Evolutionary conservation across 1,140 invertebrate genomes (phyloP).

Genomic region (Lerema accius): DNA sequence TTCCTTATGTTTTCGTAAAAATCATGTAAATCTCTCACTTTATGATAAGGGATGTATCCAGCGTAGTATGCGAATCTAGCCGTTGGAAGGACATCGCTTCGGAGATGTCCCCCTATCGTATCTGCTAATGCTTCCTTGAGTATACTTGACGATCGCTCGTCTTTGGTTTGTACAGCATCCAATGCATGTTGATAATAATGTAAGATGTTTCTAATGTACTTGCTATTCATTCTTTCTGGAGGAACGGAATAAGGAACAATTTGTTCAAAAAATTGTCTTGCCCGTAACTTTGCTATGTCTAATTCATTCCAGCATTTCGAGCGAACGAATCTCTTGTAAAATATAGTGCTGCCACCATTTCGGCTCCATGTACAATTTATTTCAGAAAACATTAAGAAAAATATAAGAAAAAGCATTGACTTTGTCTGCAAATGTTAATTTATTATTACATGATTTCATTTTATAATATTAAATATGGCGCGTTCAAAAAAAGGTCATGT

Average conservation of each 20-base stretch:
- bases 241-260: conserved; percentile 59
- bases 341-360: conserved; percentile 68
- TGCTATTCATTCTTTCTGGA: conserved; percentile 69
- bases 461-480: conserved; percentile 25
- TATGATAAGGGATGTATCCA: conserved; percentile 83
- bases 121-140: conserved; percentile 83
- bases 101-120: conserved; percentile 81
- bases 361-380: conserved; percentile 39
- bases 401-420: conserved; percentile 62
- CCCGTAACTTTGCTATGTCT: conserved; percentile 72
- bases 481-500: background rate
- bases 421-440: conserved; percentile 22
- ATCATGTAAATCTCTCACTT: conserved; percentile 80
- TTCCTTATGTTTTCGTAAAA: conserved; percentile 82
- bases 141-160: conserved; percentile 73
- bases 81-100: conserved; percentile 81
- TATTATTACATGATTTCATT: conserved; percentile 17
- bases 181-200: conserved; percentile 83
- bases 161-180: conserved; percentile 67
- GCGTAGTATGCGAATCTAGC: conserved; percentile 84
- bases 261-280: conserved; percentile 74
- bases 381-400: conserved; percentile 54
- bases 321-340: conserved; percentile 55
- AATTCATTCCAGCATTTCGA: conserved; percentile 77
- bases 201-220: conserved; percentile 71